Base-by-base conservation (phyloP, 2,888 invertebrate species). In the Cremastobaeus sp. region DNA sequence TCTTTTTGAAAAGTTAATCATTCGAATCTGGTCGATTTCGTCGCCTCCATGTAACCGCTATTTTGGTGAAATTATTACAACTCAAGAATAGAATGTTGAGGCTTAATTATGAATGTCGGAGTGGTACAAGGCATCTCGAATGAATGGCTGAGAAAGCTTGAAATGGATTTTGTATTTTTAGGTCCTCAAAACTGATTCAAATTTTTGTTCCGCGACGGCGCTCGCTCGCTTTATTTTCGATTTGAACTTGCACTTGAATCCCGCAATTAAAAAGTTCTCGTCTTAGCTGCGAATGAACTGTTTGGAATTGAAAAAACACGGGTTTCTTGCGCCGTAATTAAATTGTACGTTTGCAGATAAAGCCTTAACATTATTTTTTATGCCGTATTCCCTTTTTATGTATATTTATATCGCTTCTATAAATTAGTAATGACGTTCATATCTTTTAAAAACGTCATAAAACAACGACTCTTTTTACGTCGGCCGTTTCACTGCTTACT, bases 391-490 rank as follows among this genome's bases (percentile, higher is more conserved):
- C 35, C 50, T 65, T 48, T 57, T 50, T 48, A 47, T 28, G 28
- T 48, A 45, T 54, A 54, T 60, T 69, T 60, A 47, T 60, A 69
- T 47, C 43, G 59, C 54, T 12, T 54, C 69, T 39, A 35, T 60
- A 60, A 60, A 54, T 30, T 15, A 54, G 32, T 47, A 60, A 69
- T 39, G 54, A 28, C 37, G 47, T 4, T 12, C 37, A 30, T 45
- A 60, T 57, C 50, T 60, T 57, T 54, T 47, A 39, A 69, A 60
- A 60, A 54, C 47, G 43, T 50, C 39, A 62, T 60, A 62, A 60
- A 69, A 69, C 48, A 59, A 52, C 45, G 48, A 47, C 48, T 34
- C 47, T 62, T 69, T 69, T 62, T 62, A 69, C 11, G 59, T 35
- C 15, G 12, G 54, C 17, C 52, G 60, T 62, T 69, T 60, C 45